Evolutionary conservation across 2,113 vertebrate genomes (phyloP).

Genomic region (Casuarius casuarius): DNA sequence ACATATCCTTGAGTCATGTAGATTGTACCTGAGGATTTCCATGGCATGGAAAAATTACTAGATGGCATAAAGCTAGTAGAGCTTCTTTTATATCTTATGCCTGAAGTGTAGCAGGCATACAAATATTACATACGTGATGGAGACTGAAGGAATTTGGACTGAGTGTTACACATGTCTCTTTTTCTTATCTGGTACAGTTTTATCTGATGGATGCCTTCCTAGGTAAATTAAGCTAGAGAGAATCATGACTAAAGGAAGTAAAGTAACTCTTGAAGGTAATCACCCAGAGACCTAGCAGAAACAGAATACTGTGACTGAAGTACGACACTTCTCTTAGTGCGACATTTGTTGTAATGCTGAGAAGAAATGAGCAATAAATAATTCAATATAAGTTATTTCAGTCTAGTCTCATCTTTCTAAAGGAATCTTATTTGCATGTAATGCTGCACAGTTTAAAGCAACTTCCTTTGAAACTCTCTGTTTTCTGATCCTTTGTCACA

Average conservation of each 20-base stretch:
- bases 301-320: background rate
- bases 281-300: background rate
- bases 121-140: background rate
- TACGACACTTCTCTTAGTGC: background rate
- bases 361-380: background rate
- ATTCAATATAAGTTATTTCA: background rate
- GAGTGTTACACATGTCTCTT: background rate
- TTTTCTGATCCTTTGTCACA: slow-evolving; percentile 51
- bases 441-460: background rate
- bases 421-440: background rate
- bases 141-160: background rate
- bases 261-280: background rate
- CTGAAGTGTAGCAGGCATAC: background rate
- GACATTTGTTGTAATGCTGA: background rate
- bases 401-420: background rate
- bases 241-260: background rate
- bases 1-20: background rate
- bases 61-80: background rate
- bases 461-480: background rate
- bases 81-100: background rate
- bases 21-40: background rate
- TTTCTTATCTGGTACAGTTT: background rate
- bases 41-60: background rate
- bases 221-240: background rate
- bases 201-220: background rate